Base-by-base conservation (phyloP, 1,140 invertebrate genomes). In the Episyrphus balteatus region DNA sequence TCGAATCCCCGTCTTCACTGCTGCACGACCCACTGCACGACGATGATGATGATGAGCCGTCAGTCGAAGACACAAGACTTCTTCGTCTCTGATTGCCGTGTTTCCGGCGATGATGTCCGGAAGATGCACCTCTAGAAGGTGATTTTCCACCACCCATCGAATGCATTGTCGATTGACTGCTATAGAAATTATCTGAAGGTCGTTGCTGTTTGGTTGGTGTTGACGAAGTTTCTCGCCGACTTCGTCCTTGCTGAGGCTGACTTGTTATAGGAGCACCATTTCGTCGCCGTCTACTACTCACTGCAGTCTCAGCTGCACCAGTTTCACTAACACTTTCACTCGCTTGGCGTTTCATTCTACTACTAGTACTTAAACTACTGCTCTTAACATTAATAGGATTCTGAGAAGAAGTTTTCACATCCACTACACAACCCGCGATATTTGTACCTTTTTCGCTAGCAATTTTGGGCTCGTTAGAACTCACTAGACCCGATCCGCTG, bases 1-100 rank as follows among this genome's bases (percentile, higher is more conserved):
- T 51, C 3, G 79, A 80, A 52, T 78, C 82, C 50, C 79, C 79
- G 39, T 73, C 73, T 45, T 70, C 72, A 26, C 70, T 70, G 51
- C 75, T 71, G 46, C 73, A 76, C 43, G 72, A 70, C 18, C 68
- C 71, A 44, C 57, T 62, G 45, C 62, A 63, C 33, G 59, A 62
- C 26, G 62, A 60, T 12, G 51, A 56, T 9, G 53, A 57, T 7
- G 58, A 63, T 13, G 64, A 63, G 33, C 52, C 57, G 46, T 45
- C 49, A 12, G 34, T 32, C 36, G 31, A 39, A 1, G 5, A 26
- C 8, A 0, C 30, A 26, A 26, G 31, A 21, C 34, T n/a, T 3
- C 19, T 15, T 1, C 41, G 14, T 15, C 39, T 34, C 7, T 26
- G 9, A 17, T 45, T 31, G 30, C 42, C 14, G 34, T 36, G 34